Conservation (phyloP, 2,113 vertebrate genomes). For the Erythrolamprus reginae region DNA sequence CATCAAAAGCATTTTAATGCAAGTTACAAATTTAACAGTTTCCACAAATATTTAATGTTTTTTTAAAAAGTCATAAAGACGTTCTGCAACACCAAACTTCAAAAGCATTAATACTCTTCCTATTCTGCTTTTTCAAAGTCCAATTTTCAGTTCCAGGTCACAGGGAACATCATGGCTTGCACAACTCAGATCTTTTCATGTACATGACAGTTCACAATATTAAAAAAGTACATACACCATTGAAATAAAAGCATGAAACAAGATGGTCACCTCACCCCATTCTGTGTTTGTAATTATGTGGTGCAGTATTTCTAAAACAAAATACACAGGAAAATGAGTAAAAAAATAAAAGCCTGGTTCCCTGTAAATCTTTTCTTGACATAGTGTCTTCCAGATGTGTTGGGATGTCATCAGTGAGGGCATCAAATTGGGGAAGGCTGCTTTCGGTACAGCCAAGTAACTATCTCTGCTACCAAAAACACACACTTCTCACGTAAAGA, state of each 20-base stretch:
- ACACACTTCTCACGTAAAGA: not conserved
- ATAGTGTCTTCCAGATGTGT: not conserved
- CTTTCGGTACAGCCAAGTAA: not conserved
- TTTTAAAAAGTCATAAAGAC: not conserved
- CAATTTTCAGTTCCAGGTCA: not conserved
- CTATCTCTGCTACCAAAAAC: not conserved
- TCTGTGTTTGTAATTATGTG: not conserved
- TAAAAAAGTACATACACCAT: not conserved
- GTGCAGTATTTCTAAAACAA: not conserved
- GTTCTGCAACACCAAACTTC: not conserved
- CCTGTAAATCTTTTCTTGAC: not conserved
- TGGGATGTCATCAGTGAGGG: not conserved
- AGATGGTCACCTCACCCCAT: not conserved
- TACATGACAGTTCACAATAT: not conserved
- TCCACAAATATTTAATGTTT: not conserved
- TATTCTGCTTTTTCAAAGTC: not conserved
- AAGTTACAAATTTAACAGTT: not conserved
- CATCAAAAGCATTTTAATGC: not conserved
- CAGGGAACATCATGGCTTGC: not conserved
- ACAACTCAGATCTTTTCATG: not conserved
- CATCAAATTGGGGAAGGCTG: not conserved
- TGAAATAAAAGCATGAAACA: not conserved
- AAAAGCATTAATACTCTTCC: not conserved
- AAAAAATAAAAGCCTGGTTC: not conserved
- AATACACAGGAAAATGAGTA: not conserved